A percentile compares a stretch with the other conserved stretches of the same genome.
Conservation (phyloP, 2,113 vertebrate species). For the Agelaius tricolor region DNA sequence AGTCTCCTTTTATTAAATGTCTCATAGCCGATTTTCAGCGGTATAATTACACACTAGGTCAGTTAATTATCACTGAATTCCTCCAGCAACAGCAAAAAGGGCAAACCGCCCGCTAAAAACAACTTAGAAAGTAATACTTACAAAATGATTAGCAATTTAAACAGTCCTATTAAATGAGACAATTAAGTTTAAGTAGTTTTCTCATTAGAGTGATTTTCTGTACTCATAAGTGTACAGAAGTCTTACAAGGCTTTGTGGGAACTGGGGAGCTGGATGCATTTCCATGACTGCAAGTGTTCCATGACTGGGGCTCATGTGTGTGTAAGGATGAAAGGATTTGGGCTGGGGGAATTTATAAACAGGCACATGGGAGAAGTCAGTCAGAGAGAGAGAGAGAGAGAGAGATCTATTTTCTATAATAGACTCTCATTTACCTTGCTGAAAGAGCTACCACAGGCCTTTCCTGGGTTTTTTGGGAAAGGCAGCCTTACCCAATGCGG, state of each 20-base stretch:
- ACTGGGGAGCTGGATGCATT: neutral
- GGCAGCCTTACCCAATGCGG: neutral
- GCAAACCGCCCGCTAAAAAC: constrained; percentile 27
- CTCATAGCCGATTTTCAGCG: constrained; percentile 45
- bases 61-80: constrained; percentile 58
- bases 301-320: neutral
- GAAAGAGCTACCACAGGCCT: neutral
- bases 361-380: neutral
- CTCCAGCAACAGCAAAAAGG: constrained; percentile 46
- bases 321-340: neutral
- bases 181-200: constrained; percentile 50
- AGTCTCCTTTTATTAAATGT: constrained; percentile 40
- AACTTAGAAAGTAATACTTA: constrained; percentile 22
- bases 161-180: constrained; percentile 35
- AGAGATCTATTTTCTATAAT: neutral
- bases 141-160: constrained; percentile 55
- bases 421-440: neutral
- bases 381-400: neutral
- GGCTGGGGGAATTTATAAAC: neutral
- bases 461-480: neutral
- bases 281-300: neutral
- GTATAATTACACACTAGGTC: constrained; percentile 35
- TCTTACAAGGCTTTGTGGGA: neutral
- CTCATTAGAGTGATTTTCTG: constrained; percentile 44
- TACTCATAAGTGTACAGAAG: neutral